Base-by-base conservation (phyloP, 2,888 invertebrate genomes). In the Artemia sp. region DNA sequence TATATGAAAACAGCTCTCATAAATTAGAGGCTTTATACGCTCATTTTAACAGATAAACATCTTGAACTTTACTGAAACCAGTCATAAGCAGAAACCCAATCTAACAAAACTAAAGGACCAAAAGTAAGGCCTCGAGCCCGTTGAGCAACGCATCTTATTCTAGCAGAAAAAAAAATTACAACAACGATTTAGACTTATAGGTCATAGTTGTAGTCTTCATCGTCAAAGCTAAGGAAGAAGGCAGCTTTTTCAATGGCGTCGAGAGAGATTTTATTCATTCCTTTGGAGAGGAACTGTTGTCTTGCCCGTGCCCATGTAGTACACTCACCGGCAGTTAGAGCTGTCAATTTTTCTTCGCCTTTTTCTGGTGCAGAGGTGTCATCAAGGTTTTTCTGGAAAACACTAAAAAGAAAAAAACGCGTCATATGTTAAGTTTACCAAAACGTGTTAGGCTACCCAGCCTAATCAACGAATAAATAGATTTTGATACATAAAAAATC, bases 161-260 rank as follows among this genome's bases (percentile, higher is more conserved):
- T 1, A 19, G 19, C 19, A 19, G 19, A n/a, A n/a, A n/a, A n/a
- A n/a, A n/a, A n/a, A n/a, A n/a, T n/a, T n/a, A n/a, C n/a, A n/a
- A n/a, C n/a, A 19, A 19, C 19, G 19, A 19, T 19, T 19, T 19
- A 19, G 19, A 19, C 78, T 78, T 79, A 86, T 86, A 75, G 80
- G 82, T 92, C 90, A 78, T 87, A 95, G 73, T 89, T 87, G 76
- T 90, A 92, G 8, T 89, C 87, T 73, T 89, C 84, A 75, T 95
- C 93, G 78, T 98, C 97, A 68, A 98, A 82, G 70, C 89, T 85
- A 5, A 98, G 86, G 71, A 92, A 86, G 80, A 98, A 98, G 0
- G 97, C 97, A 50, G 96, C 88, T 75, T 90, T 89, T 78, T 98
- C 98, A 75, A 98, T 89, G 70, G 87, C 84, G 77, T 92, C 90